Percentiles rank a stretch among this genome's conserved stretches.
These are phyloP conservation scores for Upupa epops DNA, from an alignment of 2,113 vertebrate species.

Conservation along the genomic window DNA sequence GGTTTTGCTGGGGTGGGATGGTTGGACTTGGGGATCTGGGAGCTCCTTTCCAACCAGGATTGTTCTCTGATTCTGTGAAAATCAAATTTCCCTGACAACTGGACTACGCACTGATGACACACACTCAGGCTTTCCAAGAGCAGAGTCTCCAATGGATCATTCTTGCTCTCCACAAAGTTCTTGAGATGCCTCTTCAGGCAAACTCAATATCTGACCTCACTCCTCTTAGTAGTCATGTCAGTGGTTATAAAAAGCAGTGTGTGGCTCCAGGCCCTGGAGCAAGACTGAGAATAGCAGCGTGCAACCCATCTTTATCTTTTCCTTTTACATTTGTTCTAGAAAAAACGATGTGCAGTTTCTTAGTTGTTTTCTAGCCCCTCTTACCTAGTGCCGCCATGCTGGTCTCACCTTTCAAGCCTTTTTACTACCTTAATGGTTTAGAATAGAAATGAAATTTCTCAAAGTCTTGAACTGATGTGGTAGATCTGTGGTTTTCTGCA, in stretches of 20 bases:
- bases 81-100: neutral
- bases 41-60: too few relatives aligned
- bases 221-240: neutral
- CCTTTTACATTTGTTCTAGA: neutral
- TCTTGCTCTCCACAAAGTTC: neutral
- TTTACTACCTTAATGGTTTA: neutral
- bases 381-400: neutral
- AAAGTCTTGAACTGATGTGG: too few relatives aligned
- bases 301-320: neutral
- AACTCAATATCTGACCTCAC: neutral
- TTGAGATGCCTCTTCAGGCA: neutral
- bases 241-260: neutral
- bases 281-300: neutral
- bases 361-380: neutral
- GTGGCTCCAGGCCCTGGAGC: neutral
- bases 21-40: too few relatives aligned
- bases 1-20: too few relatives aligned
- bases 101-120: accelerated
- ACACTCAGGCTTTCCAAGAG: neutral
- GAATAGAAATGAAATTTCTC: neutral
- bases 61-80: too few relatives aligned
- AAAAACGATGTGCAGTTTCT: neutral
- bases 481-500: too few relatives aligned
- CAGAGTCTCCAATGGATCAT: neutral
- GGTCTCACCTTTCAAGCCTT: neutral